A percentile compares a stretch with the other conserved stretches of the same genome.
Conservation (phyloP, 2,888 invertebrate species). For the Lithophane leautieri region DNA sequence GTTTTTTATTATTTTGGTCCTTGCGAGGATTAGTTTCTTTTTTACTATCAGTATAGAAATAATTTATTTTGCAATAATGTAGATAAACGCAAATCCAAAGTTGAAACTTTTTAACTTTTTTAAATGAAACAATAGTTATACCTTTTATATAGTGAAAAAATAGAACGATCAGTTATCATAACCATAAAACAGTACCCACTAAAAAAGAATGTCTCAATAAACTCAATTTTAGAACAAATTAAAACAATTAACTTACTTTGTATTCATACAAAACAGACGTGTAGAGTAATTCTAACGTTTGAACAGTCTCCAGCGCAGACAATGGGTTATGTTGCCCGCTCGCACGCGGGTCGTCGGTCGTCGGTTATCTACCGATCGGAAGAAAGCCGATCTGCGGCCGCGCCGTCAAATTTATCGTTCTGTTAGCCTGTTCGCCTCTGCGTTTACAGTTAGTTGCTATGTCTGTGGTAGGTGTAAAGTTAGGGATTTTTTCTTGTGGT, state of each 20-base stretch:
- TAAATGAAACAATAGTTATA: neutral
- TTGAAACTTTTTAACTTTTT: neutral
- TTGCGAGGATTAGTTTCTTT: neutral
- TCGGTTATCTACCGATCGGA: constrained; percentile 86
- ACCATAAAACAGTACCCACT: constrained; percentile 11
- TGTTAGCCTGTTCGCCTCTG: constrained; percentile 80
- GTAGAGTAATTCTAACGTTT: constrained; percentile 69
- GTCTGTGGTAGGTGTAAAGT: constrained; percentile 71
- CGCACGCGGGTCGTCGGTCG: constrained; percentile 84
- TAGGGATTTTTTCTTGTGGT: constrained; percentile 36
- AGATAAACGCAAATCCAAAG: neutral
- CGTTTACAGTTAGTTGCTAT: constrained; percentile 78
- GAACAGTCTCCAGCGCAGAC: constrained; percentile 77
- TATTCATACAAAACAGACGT: constrained; percentile 53
- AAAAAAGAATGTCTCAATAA: constrained; percentile 43
- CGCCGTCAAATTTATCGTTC: constrained; percentile 83
- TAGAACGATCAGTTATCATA: neutral
- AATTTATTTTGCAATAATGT: neutral
- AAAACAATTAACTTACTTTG: constrained; percentile 62
- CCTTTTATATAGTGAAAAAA: neutral
- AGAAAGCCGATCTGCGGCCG: constrained; percentile 84
- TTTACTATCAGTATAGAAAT: neutral
- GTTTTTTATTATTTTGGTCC: neutral
- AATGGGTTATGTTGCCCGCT: constrained; percentile 80
- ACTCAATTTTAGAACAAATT: constrained; percentile 34